These are phyloP conservation scores for Dichetophora obliterata DNA, from an alignment of 2,888 invertebrate species.

Conservation along the genomic window DNA sequence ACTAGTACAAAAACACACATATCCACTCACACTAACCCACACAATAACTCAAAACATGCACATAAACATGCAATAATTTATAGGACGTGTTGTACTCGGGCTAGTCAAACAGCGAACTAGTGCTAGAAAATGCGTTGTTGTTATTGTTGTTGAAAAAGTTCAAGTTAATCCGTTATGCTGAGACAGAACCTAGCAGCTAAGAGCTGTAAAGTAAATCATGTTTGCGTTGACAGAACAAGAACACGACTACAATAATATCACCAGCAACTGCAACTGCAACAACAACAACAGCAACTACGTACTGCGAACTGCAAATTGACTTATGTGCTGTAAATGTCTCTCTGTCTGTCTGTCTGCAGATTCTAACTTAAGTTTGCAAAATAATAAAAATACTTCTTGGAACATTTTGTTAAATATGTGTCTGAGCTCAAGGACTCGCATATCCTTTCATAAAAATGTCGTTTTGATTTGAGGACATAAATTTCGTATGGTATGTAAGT, in stretches of 20 bases:
- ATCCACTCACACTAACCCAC: neutral
- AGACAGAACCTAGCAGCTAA: constrained; percentile 1
- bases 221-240: constrained; percentile 32
- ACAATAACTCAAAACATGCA: neutral
- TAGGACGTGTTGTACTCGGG: constrained; percentile 1
- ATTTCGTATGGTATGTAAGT: neutral
- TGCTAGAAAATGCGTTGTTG: neutral
- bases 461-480: neutral
- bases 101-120: neutral
- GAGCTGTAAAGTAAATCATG: constrained; percentile 32
- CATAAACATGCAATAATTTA: constrained; percentile 7
- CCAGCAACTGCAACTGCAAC: constrained; percentile 1
- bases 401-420: too few species aligned
- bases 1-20: neutral
- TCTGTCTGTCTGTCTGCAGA: neutral
- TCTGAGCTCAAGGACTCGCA: too few species aligned
- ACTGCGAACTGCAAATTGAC: neutral
- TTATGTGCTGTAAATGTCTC: neutral
- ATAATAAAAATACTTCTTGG: too few species aligned
- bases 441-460: neutral
- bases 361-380: neutral
- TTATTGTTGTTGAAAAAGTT: neutral
- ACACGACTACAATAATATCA: constrained; percentile 2
- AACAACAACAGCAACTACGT: constrained; percentile 13
- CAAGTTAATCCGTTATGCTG: constrained; percentile 14